These are phyloP conservation scores for Cryptomyrus ogoouensis DNA, from an alignment of 2,113 vertebrate genomes.

Conservation along the genomic window DNA sequence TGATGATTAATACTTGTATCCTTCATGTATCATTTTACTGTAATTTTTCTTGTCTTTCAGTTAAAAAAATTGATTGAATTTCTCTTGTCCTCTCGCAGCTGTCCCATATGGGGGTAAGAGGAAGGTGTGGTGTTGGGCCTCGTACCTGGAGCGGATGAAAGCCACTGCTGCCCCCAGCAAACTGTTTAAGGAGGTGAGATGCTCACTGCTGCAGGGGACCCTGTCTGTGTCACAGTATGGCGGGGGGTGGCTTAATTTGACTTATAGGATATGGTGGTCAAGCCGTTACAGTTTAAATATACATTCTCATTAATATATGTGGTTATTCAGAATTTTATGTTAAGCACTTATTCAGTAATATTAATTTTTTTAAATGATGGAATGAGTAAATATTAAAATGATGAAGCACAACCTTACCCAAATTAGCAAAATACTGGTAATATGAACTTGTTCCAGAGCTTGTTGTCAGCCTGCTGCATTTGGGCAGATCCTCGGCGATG, in stretches of 20 bases:
- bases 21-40: not conserved
- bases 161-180: slow-evolving; percentile 42
- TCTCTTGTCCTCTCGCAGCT: slow-evolving; percentile 17
- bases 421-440: not conserved
- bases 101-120: slow-evolving; percentile 44
- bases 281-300: not conserved
- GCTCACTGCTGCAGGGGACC: not conserved
- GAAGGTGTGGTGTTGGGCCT: slow-evolving; percentile 49
- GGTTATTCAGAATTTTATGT: not conserved
- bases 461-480: not conserved
- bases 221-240: not conserved
- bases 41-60: not conserved
- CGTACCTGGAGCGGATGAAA: slow-evolving; percentile 47
- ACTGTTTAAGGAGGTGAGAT: slow-evolving; percentile 49
- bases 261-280: not conserved
- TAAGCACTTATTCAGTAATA: not conserved
- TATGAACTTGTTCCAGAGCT: not conserved
- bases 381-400: not conserved
- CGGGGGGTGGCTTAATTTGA: not conserved
- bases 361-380: not conserved
- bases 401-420: not conserved
- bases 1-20: not conserved
- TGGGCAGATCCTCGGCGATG: not conserved
- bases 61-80: not conserved
- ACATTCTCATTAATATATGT: not conserved